Evolutionary conservation across 2,797 vertebrate species (phyloP), one percentile per base, ranked within the genome.

Genomic region (Salarias fasciatus): DNA sequence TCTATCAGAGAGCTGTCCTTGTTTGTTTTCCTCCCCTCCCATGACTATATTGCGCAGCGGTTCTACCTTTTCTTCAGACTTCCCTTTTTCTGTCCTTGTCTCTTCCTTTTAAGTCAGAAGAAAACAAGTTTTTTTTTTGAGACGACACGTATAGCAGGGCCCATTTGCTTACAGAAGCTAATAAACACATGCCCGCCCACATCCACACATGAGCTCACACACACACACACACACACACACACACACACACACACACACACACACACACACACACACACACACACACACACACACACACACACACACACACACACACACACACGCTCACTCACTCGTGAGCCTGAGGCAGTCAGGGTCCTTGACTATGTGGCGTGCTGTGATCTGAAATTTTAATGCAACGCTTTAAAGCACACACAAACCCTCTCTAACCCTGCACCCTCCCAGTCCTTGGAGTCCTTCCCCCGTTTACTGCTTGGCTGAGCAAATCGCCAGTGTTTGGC

Each of bases 321-420:
- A 60, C 72, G 50, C 80, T 74, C 75, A 62, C 83, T 85, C 85
- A 70, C 77, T 84, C 68, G 50, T 82, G 80, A 83, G 90, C 90
- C 90, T 57, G 78, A 89, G 87, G 89, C 89, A 90, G 89, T 89
- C 89, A 86, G 89, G 90, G 90, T 91, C 90, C 90, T 91, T 91
- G 88, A 90, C 90, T 91, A 83, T 91, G 89, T 91, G 90, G 89
- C 88, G 87, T 90, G 88, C 89, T 89, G 88, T 89, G 91, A 90
- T 91, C 86, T 92, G 88, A 91, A 91, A 92, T 91, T 90, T 92
- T 92, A 91, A 91, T 92, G 88, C 90, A 89, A 88, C 85, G 90
- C 88, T 92, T 90, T 89, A 88, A 88, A 91, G 89, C 89, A 80
- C 88, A 88, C 88, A 90, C 88, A 88, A 89, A 90, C 88, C 88